These are phyloP conservation scores for Falco berigora DNA, from an alignment of 2,797 vertebrate species.

Conservation along the genomic window DNA sequence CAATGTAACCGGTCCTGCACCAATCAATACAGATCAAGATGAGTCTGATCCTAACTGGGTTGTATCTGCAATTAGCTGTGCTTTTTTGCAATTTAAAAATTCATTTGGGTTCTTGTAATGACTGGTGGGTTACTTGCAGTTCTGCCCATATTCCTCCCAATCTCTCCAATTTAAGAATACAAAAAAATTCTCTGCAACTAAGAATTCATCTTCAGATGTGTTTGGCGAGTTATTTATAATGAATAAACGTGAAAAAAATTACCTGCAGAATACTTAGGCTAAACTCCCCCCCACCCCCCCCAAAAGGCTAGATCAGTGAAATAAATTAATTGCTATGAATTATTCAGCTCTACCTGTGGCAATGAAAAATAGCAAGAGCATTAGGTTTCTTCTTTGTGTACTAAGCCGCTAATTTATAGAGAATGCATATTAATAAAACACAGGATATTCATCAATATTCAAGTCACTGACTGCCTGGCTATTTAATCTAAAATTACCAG, in stretches of 20 bases:
- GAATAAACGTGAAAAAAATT: slow-evolving; percentile 31
- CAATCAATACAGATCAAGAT: slow-evolving; percentile 17
- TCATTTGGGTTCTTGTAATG: background rate
- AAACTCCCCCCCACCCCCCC: background rate
- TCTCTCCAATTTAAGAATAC: background rate
- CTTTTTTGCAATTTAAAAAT: background rate
- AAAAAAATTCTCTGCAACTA: background rate
- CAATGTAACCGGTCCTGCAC: background rate
- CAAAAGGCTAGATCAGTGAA: slow-evolving; percentile 63
- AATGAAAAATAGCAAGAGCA: slow-evolving; percentile 66
- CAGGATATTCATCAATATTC: slow-evolving; percentile 66
- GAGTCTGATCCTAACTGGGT: background rate
- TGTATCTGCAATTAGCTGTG: background rate
- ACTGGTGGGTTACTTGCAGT: background rate
- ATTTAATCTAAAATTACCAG: slow-evolving; percentile 69
- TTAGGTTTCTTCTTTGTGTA: slow-evolving; percentile 67
- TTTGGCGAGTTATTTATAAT: slow-evolving; percentile 20
- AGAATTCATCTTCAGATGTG: background rate
- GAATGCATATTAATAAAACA: slow-evolving; percentile 69
- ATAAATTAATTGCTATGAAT: slow-evolving; percentile 68
- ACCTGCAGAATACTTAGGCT: slow-evolving; percentile 39
- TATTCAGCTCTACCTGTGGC: slow-evolving; percentile 67
- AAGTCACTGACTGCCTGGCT: slow-evolving; percentile 59
- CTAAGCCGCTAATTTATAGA: slow-evolving; percentile 66
- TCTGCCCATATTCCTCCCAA: background rate